Percentiles rank a stretch among this genome's conserved stretches.
Conservation (phyloP, 2,888 invertebrate species). For the Euproctis similis region DNA sequence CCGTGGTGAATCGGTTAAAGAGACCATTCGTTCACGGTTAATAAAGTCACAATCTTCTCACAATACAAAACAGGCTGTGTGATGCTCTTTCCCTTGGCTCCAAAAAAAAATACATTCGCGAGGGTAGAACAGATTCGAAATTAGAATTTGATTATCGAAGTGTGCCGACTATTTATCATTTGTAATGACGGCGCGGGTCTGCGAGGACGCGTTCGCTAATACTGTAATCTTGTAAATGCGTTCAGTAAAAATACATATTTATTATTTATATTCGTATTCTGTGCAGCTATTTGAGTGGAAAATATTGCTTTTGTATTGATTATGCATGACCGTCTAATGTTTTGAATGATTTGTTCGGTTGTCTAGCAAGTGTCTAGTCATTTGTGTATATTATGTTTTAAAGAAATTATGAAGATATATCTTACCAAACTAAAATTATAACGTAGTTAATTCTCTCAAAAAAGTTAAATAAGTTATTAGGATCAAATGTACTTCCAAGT, state of each 20-base stretch:
- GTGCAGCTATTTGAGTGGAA: constrained; percentile 56
- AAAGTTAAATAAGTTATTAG: too few species aligned
- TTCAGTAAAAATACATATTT: constrained; percentile 64
- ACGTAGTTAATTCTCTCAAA: too few species aligned
- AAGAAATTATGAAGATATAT: too few species aligned
- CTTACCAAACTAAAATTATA: too few species aligned
- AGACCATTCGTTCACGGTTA: constrained; percentile 70
- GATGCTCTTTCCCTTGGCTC: constrained; percentile 45
- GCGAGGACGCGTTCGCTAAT: constrained; percentile 63
- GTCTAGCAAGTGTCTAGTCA: constrained; percentile 29
- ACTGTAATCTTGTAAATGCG: constrained; percentile 73
- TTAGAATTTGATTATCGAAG: constrained; percentile 76
- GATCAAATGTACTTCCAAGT: too few species aligned
- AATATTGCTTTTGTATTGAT: constrained; percentile 62
- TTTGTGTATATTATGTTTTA: constrained; percentile 18
- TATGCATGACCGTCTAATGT: constrained; percentile 43
- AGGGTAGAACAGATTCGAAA: constrained; percentile 73
- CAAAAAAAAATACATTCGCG: constrained; percentile 36
- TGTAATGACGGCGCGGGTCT: constrained; percentile 63
- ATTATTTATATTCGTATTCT: constrained; percentile 48
- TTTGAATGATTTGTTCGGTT: constrained; percentile 24
- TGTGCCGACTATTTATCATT: constrained; percentile 74
- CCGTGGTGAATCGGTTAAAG: constrained; percentile 76
- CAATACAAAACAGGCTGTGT: constrained; percentile 61
- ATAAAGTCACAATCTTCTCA: constrained; percentile 73